Evolutionary conservation across 2,888 invertebrate genomes (phyloP), one percentile per base, ranked within the genome.

Genomic region (Trissolcus japonicus): DNA sequence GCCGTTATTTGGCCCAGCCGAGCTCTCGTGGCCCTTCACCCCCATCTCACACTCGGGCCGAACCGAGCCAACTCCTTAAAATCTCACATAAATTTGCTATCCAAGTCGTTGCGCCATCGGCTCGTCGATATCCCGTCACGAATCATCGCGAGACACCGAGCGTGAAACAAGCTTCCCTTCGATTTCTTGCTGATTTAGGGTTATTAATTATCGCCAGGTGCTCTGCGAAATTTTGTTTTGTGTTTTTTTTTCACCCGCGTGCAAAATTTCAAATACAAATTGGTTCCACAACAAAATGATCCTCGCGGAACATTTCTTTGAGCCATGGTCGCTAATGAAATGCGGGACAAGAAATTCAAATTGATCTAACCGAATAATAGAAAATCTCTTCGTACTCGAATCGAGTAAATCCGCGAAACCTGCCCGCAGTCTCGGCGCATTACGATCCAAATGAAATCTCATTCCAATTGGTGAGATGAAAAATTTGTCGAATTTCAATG

Each of bases 31-130:
- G 43, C 54, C 19, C 51, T 51, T 51, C 14, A 11, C 19, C 51
- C 16, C 11, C 19, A 16, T 43, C 21, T 57, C 60, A 65, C 56
- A 76, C 69, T 76, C 69, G 59, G 50, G 61, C 29, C 66, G 29
- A 46, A 17, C 61, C 41, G 17, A 19, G 59, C 63, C 68, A 68
- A 21, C 41, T 25, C 68, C 61, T 71, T 62, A 75, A 79, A 78
- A 77, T 79, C 78, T 66, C 76, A 79, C 79, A 81, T 81, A 78
- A 81, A 80, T 81, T 76, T 63, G 35, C 4, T 76, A 61, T 68
- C 69, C 69, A 56, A 29, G 35, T 35, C 35, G 35, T 35, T 35
- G 35, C 35, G 35, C 35, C 35, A 35, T 35, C 35, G 35, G 35
- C 9, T 35, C 35, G 35, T 35, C 35, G 9, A 35, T 35, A 35